These are phyloP conservation scores for Mesocentrotus franciscanus DNA, from an alignment of 53 echinoderm and acorn worm genomes.

Conservation along the genomic window DNA sequence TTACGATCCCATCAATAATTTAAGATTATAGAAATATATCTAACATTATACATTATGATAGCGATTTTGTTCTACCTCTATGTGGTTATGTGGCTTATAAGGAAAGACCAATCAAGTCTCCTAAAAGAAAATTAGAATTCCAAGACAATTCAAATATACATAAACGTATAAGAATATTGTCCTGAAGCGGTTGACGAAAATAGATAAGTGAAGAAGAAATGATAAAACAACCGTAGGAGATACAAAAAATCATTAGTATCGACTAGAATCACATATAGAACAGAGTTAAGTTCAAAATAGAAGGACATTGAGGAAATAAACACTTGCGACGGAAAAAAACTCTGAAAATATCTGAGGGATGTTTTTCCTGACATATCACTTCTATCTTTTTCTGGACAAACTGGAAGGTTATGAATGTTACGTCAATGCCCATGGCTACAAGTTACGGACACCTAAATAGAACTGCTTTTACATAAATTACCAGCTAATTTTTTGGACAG, in stretches of 20 bases:
- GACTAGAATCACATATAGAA: not conserved
- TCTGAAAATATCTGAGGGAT: not conserved
- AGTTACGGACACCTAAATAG: not conserved
- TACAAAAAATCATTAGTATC: too few relatives aligned
- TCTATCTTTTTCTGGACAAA: not conserved
- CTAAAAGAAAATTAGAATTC: not conserved
- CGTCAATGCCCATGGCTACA: constrained; percentile 46
- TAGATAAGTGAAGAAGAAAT: too few relatives aligned
- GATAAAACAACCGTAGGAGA: too few relatives aligned
- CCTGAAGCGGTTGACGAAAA: too few relatives aligned
- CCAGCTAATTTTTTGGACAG: not conserved
- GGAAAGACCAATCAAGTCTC: not conserved
- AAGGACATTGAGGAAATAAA: not conserved
- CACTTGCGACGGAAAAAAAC: not conserved
- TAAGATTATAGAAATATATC: not conserved
- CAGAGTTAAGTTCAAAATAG: not conserved
- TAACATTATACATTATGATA: not conserved
- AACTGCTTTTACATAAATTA: constrained; percentile 27
- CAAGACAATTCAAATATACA: too few relatives aligned
- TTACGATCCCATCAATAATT: not conserved
- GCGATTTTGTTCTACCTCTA: not conserved
- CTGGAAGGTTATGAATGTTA: not conserved
- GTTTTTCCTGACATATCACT: constrained; percentile 4
- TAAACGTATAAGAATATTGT: too few relatives aligned
- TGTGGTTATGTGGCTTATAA: not conserved